Base-by-base conservation (phyloP, 2,888 invertebrate genomes). In the Drosophila prostipennis region DNA sequence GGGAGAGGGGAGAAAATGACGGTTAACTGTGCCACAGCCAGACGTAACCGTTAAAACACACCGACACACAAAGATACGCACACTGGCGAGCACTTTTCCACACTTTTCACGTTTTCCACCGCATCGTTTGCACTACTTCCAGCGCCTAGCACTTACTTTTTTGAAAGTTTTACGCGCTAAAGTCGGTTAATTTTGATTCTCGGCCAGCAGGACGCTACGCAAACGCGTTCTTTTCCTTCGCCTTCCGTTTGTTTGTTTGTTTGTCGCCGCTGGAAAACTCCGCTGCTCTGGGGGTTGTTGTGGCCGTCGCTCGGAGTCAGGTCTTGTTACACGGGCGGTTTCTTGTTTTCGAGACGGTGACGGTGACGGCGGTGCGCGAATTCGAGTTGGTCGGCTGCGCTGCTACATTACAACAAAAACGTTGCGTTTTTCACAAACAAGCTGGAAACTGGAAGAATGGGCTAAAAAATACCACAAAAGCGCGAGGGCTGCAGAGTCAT, bases 11-110 rank as follows among this genome's bases (percentile, higher is more conserved):
- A 19, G 23, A n/a, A 36, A 36, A 60, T 29, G 19, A 64, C 64
- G 53, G 64, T 53, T 64, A 64, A 39, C 64, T 63, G 26, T 52
- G 64, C 45, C 26, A 26, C 26, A 1, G 53, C 63, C 64, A 64
- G 64, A 54, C 65, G 45, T 46, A 54, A 54, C 65, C 39, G 64
- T 64, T 53, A 51, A 51, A 26, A 16, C 43, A 42, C 40, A 53
- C 16, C 11, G 29, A 48, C 45, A 32, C 57, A 45, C 42, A 29
- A 5, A 40, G 14, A 23, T 13, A 46, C 29, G 14, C 39, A 46
- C 5, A 23, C 58, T 59, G 16, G 42, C 39, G 14, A 11, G 37
- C 59, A 59, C 48, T 59, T 11, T 55, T 42, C 54, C 29, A 19
- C 14, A 29, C 11, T 10, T 43, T 23, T 23, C 29, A 7, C 8